A percentile compares a stretch with the other conserved stretches of the same genome.
phyloP scores from a whole-genome alignment of 1,140 invertebrate species.

The Bombus ignitus region DNA sequence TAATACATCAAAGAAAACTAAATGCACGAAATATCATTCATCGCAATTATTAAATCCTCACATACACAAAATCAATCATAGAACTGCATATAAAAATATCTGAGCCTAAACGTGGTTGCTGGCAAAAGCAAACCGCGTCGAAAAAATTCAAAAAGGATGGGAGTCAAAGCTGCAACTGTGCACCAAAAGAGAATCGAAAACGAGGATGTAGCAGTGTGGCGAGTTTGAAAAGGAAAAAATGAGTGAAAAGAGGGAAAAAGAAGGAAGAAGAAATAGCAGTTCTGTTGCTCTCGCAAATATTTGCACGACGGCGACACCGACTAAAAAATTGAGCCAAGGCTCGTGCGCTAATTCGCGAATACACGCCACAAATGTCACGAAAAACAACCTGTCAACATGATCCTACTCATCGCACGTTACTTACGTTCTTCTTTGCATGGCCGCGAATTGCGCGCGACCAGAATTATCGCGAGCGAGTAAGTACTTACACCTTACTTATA shows the following conservation, averaged over 20 bases:
- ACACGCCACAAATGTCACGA: slow-evolving; percentile 4
- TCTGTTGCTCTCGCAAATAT: slow-evolving; percentile 56
- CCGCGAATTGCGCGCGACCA: neutral
- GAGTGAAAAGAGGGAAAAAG: neutral
- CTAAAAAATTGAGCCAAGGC: slow-evolving; percentile 46
- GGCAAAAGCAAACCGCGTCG: too few relatives aligned
- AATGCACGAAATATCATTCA: neutral
- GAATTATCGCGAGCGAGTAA: slow-evolving; percentile 27
- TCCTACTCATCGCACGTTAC: slow-evolving; percentile 3
- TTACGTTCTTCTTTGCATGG: neutral
- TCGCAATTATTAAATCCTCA: neutral
- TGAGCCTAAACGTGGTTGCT: neutral
- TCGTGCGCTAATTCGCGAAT: slow-evolving; percentile 54
- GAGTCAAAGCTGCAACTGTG: neutral
- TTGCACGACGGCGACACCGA: slow-evolving; percentile 52
- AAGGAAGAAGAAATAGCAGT: slow-evolving; percentile 3
- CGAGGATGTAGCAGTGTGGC: neutral
- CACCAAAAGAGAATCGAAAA: slow-evolving; percentile 26
- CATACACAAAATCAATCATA: neutral
- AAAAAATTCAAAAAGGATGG: neutral
- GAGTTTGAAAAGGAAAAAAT: slow-evolving; percentile 12
- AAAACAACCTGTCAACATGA: slow-evolving; percentile 31
- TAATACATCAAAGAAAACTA: too few relatives aligned
- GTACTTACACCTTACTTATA: too few relatives aligned
- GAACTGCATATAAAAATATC: neutral